Percentiles rank a stretch among this genome's conserved stretches.
Conservation (phyloP, 2,797 vertebrate genomes). For the Scleropages formosus region DNA sequence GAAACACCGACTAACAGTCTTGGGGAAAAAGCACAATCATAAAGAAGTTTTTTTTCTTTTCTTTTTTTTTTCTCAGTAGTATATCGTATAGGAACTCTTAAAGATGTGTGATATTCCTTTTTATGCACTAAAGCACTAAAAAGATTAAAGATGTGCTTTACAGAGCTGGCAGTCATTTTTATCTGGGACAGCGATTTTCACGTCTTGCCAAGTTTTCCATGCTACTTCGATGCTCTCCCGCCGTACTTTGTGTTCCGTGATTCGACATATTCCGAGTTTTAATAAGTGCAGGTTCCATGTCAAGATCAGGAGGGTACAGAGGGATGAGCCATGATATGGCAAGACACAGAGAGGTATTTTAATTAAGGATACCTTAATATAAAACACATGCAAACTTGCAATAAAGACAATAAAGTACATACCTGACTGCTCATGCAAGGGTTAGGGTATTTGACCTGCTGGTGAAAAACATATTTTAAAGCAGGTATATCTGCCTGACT, state of each 20-base stretch:
- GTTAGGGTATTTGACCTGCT: no score
- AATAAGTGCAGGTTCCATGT: background rate
- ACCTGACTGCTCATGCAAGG: no score
- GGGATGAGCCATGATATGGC: background rate
- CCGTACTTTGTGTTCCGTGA: background rate
- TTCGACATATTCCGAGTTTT: background rate
- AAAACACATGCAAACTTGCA: background rate
- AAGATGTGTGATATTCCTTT: no score
- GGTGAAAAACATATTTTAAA: background rate
- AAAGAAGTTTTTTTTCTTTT: no score
- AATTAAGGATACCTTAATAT: constrained; percentile 9
- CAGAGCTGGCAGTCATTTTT: no score
- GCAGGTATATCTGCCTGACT: background rate
- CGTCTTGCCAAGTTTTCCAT: no score
- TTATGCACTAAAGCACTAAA: background rate
- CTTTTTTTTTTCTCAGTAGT: no score
- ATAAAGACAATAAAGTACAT: no score
- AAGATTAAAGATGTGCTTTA: background rate
- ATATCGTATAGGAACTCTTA: no score
- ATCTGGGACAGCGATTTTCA: no score
- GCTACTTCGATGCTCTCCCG: background rate
- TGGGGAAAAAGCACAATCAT: no score
- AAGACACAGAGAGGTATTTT: background rate
- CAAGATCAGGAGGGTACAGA: background rate
- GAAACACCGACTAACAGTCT: no score